Base-by-base conservation (phyloP, 2,888 invertebrate species). In the Sphaerophoria taeniata region DNA sequence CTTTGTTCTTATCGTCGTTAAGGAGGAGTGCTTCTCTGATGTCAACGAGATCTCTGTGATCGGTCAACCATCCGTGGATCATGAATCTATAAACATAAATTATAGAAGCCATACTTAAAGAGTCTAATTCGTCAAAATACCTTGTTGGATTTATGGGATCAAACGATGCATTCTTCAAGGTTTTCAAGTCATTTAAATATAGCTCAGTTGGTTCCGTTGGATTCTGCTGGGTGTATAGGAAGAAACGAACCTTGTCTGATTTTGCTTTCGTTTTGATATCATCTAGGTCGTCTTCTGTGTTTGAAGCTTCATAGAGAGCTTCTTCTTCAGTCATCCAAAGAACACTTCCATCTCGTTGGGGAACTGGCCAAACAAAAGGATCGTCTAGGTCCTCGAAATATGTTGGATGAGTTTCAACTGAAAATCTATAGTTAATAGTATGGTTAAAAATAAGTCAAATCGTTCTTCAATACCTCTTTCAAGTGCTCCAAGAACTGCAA, bases 31-130 rank as follows among this genome's bases (percentile, higher is more conserved):
- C n/a, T n/a, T n/a, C n/a, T n/a, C n/a, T n/a, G n/a, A n/a, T n/a
- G n/a, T n/a, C n/a, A n/a, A n/a, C n/a, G n/a, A n/a, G n/a, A 93
- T 58, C 93, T 93, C 3, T 61, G 16, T 65, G 49, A 49, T 49
- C 49, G 34, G 49, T 89, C 43, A 11, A 31, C 63, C 16, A 53
- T 93, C 92, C 70, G 90, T 90, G 43, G 31, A 79, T 69, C 47
- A 84, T 43, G 9, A 84, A 78, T 71, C n/a, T n/a, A n/a, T n/a
- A n/a, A n/a, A n/a, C n/a, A n/a, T n/a, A n/a, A n/a, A n/a, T n/a
- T n/a, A n/a, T n/a, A n/a, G n/a, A n/a, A n/a, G n/a, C n/a, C n/a
- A n/a, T n/a, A n/a, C n/a, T n/a, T n/a, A n/a, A n/a, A n/a, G n/a
- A n/a, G n/a, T n/a, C n/a, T n/a, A n/a, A n/a, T n/a, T n/a, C n/a